Evolutionary conservation across 2,888 invertebrate genomes (phyloP), one percentile per base, ranked within the genome.

Genomic region (Lordiphosa fenestrarum): DNA sequence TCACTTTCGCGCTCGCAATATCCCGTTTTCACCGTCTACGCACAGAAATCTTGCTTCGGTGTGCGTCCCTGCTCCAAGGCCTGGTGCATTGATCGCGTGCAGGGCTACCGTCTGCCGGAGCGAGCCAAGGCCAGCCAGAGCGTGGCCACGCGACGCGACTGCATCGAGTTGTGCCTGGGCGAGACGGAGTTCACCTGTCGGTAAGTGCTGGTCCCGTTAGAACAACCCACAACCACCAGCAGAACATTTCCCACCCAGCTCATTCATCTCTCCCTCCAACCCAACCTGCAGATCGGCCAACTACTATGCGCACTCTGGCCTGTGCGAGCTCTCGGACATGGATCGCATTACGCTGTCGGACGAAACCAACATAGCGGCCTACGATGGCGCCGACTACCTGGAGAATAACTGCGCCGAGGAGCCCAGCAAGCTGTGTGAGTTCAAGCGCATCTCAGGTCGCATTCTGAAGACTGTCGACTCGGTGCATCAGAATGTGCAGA

Each of bases 321-420:
- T 94, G 85, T 97, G 97, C 91, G 94, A 95, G 88, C 91, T 97
- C 82, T 96, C 96, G 66, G 95, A 95, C 90, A 96, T 97, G 96
- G 97, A 97, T 91, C 93, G 97, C 85, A 93, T 96, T 90, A 96
- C 97, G 54, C 92, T 96, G 81, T 95, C 95, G 64, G 96, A 96
- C 84, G 94, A 94, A 64, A 94, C 92, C 76, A 93, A 94, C 80
- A 95, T 96, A 90, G 93, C 94, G 87, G 91, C 92, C 59, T 92
- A 92, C 73, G 93, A 93, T 90, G 92, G 92, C 90, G 91, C 87
- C 86, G 96, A 97, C 88, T 97, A 96, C 90, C 92, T 97, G 90
- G 96, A 97, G 89, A 96, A 96, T 90, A 96, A 96, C 90, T 97
- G 96, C 90, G 96, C 96, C 41, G 96, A 96, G 85, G 97, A 97